phyloP scores from a whole-genome alignment of 2,888 invertebrate genomes.

The Tachystola acroxantha region DNA sequence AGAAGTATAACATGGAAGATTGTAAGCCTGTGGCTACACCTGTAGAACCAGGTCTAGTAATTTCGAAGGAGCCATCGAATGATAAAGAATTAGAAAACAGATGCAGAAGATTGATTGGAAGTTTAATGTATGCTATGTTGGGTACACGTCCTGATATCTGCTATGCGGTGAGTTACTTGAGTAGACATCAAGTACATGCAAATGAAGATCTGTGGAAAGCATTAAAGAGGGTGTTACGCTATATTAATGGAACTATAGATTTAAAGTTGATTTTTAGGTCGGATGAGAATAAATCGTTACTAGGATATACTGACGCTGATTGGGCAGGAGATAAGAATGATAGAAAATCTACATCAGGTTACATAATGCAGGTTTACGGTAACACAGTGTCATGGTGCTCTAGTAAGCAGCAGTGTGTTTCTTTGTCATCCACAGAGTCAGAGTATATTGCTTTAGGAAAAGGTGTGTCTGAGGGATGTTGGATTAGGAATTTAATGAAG shows the following conservation, averaged over 20 bases:
- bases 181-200: conserved; percentile 6
- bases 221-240: conserved; percentile 6
- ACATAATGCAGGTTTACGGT: conserved; percentile 12
- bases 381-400: conserved; percentile 10
- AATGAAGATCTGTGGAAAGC: conserved; percentile 5
- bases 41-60: conserved; percentile 1
- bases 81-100: conserved; percentile 1
- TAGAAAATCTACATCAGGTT: conserved; percentile 15
- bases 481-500: conserved; percentile 9
- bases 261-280: conserved; percentile 3
- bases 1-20: conserved; percentile 7
- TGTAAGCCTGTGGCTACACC: conserved; percentile 9
- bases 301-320: conserved; percentile 14
- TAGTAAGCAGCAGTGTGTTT: conserved; percentile 12
- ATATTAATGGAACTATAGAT: conserved; percentile 9
- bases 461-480: conserved; percentile 10
- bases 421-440: conserved; percentile 13
- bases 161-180: conserved; percentile 4
- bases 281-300: not conserved
- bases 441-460: conserved; percentile 10
- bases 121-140: conserved; percentile 10
- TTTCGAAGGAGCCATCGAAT: not conserved
- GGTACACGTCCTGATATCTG: conserved; percentile 10
- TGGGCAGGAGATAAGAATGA: conserved; percentile 13
- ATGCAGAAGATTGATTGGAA: conserved; percentile 7